Evolutionary conservation across 2,888 invertebrate species (phyloP).

Genomic region (Lepetodrilus schrolli): DNA sequence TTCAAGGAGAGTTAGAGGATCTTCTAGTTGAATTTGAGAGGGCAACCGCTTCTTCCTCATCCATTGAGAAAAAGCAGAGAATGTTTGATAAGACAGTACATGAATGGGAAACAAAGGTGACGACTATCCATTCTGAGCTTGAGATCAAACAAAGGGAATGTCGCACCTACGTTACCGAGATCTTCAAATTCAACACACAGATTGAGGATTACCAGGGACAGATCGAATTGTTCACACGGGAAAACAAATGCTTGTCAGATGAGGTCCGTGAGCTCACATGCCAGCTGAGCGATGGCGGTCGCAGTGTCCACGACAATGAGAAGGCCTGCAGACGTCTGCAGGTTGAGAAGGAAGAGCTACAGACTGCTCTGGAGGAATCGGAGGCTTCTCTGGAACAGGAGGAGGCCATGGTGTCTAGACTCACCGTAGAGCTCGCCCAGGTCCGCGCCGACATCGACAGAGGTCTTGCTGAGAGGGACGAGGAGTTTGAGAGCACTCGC

Average conservation of each 20-base stretch:
- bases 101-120: constrained; percentile 99
- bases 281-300: constrained; percentile 99
- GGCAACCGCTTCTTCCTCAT: constrained; percentile 88
- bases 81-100: constrained; percentile 99
- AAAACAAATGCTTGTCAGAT: constrained; percentile 91
- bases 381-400: constrained; percentile 99
- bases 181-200: constrained; percentile 97
- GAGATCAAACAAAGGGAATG: constrained; percentile 99
- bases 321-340: constrained; percentile 98
- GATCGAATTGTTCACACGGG: constrained; percentile 96
- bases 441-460: constrained; percentile 99
- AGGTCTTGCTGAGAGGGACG: constrained; percentile 99
- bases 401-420: constrained; percentile 93
- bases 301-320: constrained; percentile 99
- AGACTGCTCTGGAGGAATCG: constrained; percentile 98
- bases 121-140: constrained; percentile 89
- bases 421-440: constrained; percentile 97
- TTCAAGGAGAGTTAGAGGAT: constrained; percentile 98
- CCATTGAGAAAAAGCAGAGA: constrained; percentile 99
- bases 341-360: constrained; percentile 99
- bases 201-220: constrained; percentile 98
- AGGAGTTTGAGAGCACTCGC: constrained; percentile 98
- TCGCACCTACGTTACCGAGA: constrained; percentile 99
- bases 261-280: constrained; percentile 99
- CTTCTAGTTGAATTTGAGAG: constrained; percentile 97